Evolutionary conservation across 35 echinoderm and acorn worm species (phyloP).

Genomic region (Hemicentrotus pulcherrimus): DNA sequence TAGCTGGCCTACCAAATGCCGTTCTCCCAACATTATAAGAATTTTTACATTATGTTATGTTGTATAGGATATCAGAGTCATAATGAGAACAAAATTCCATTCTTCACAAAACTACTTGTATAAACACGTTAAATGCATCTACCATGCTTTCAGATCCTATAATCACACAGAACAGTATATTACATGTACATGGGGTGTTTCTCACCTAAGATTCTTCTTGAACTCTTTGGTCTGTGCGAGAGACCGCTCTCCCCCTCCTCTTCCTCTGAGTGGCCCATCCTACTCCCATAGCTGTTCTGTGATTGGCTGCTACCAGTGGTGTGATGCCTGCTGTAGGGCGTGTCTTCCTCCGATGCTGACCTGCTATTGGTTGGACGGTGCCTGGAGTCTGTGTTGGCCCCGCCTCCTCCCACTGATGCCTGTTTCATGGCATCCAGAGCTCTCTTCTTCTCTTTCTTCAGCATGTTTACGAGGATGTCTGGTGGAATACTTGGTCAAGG

Average conservation of each 20-base stretch:
- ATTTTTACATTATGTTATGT: too few species aligned
- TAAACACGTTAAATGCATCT: too few species aligned
- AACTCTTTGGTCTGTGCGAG: slow-evolving; percentile 43
- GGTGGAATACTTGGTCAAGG: slow-evolving; percentile 15
- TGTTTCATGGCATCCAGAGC: slow-evolving; percentile 89
- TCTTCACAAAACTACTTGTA: too few species aligned
- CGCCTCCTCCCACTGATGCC: not conserved
- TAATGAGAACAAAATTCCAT: too few species aligned
- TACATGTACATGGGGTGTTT: not conserved
- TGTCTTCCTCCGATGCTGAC: not conserved
- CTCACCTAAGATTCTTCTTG: slow-evolving; percentile 66
- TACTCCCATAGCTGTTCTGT: not conserved
- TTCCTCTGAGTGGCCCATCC: not conserved
- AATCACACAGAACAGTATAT: too few species aligned
- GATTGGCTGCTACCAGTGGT: not conserved
- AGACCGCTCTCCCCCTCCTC: not conserved
- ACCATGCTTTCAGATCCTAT: too few species aligned
- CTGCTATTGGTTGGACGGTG: slow-evolving; percentile 37
- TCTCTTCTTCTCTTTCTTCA: slow-evolving; percentile 99
- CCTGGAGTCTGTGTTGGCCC: not conserved
- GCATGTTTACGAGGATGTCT: slow-evolving; percentile 99
- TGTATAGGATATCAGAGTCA: too few species aligned
- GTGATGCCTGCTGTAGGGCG: not conserved
- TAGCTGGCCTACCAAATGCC: too few species aligned
- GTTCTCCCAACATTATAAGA: too few species aligned